Percentiles rank a stretch among this genome's conserved stretches.
Conservation (phyloP, 2,113 vertebrate genomes). For the Tetrax tetrax region DNA sequence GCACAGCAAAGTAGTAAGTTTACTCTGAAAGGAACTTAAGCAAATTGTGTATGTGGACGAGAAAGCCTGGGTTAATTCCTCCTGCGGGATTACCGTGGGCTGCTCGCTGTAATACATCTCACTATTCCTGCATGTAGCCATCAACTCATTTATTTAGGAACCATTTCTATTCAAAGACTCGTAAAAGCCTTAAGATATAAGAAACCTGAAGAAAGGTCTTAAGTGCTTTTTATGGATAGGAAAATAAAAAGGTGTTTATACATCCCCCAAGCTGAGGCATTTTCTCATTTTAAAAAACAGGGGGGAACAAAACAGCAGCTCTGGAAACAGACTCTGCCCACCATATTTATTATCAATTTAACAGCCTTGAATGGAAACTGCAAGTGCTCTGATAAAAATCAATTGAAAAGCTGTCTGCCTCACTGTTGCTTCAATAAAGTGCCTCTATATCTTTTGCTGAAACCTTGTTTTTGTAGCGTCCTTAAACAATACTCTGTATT, state of each 20-base stretch:
- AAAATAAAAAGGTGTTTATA: slow-evolving; percentile 14
- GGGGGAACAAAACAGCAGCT: neutral
- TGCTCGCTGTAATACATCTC: neutral
- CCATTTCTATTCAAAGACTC: neutral
- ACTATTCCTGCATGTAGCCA: neutral
- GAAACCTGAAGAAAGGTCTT: neutral
- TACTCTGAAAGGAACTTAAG: neutral
- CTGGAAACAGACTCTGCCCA: slow-evolving; percentile 8
- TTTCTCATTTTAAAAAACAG: neutral
- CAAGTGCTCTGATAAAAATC: slow-evolving; percentile 63
- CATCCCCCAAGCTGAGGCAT: neutral
- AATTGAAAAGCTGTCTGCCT: slow-evolving; percentile 58
- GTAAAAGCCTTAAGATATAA: neutral
- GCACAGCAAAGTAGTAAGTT: neutral
- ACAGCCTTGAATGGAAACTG: slow-evolving; percentile 52
- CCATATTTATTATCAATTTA: slow-evolving; percentile 52
- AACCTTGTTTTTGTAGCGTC: slow-evolving; percentile 40
- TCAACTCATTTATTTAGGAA: slow-evolving; percentile 3
- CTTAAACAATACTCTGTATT: slow-evolving; percentile 18
- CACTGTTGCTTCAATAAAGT: slow-evolving; percentile 42
- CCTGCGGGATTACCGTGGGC: neutral
- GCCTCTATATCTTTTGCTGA: slow-evolving; percentile 39
- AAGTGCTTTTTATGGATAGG: neutral
- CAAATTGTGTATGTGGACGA: neutral
- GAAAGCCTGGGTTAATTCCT: neutral